Conservation (phyloP, 2,797 vertebrate species). For the Huso huso region DNA sequence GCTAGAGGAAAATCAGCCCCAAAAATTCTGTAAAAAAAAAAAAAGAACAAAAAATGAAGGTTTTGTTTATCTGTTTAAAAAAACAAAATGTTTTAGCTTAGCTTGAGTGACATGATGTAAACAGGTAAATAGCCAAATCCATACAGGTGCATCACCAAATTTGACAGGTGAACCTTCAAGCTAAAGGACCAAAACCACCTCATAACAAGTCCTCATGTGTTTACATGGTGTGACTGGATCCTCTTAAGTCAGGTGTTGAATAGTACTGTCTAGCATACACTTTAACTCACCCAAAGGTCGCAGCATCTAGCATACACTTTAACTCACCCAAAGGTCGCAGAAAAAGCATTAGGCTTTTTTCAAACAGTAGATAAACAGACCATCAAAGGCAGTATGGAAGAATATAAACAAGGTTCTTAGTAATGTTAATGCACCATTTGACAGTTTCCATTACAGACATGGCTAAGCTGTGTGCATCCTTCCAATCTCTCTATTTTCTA, state of each 20-base stretch:
- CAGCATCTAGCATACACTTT: background rate
- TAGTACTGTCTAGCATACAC: background rate
- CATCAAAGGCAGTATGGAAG: background rate
- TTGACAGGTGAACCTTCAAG: background rate
- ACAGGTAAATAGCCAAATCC: background rate
- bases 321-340: background rate
- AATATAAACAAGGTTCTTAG: background rate
- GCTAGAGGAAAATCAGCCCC: constrained; percentile 36
- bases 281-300: background rate
- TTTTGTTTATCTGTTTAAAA: background rate
- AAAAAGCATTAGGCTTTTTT: background rate
- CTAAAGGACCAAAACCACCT: background rate
- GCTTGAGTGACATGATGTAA: background rate
- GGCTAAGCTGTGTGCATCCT: background rate
- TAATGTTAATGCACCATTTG: background rate
- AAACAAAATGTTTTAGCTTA: background rate
- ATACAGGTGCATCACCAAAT: background rate
- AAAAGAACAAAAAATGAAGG: background rate
- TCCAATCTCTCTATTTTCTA: background rate
- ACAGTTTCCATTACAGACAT: background rate
- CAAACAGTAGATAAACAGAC: background rate
- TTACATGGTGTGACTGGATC: background rate
- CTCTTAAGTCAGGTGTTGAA: background rate
- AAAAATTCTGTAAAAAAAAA: constrained; percentile 41
- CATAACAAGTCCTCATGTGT: background rate